Percentiles rank a stretch among this genome's conserved stretches.
Evolutionary conservation across 2,797 vertebrate species (phyloP).

Genomic region (Argentina silus): DNA sequence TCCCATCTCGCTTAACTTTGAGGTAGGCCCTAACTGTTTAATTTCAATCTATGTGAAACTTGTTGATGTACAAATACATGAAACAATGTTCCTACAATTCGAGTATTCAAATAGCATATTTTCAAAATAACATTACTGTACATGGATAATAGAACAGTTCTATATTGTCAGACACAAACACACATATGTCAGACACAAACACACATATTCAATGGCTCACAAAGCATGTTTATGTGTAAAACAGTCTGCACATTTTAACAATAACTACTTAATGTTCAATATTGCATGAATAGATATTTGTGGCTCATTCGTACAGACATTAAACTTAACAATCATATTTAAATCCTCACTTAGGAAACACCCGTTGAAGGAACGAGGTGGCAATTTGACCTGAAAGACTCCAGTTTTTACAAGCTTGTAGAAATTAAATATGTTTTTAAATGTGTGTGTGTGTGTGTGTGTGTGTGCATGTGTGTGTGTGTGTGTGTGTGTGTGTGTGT

Average conservation of each 20-base stretch:
- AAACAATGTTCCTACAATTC: neutral
- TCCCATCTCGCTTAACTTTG: no score
- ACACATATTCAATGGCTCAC: neutral
- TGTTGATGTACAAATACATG: neutral
- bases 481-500: constrained; percentile 28
- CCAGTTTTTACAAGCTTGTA: neutral
- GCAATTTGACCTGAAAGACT: neutral
- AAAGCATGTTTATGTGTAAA: no score
- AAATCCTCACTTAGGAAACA: no score
- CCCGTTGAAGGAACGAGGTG: no score
- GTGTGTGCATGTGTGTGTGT: constrained; percentile 22
- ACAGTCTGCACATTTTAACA: no score
- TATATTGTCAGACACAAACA: neutral
- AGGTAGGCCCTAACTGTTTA: no score
- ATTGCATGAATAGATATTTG: no score
- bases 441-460: constrained; percentile 10
- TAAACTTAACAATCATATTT: no score
- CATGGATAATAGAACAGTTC: neutral
- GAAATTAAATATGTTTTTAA: neutral
- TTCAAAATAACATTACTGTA: neutral
- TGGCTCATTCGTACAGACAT: no score
- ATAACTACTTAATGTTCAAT: no score
- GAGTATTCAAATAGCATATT: neutral
- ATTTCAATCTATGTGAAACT: neutral
- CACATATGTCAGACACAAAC: neutral